Conservation (phyloP, 2,888 invertebrate species). For the Atrina japonica region DNA sequence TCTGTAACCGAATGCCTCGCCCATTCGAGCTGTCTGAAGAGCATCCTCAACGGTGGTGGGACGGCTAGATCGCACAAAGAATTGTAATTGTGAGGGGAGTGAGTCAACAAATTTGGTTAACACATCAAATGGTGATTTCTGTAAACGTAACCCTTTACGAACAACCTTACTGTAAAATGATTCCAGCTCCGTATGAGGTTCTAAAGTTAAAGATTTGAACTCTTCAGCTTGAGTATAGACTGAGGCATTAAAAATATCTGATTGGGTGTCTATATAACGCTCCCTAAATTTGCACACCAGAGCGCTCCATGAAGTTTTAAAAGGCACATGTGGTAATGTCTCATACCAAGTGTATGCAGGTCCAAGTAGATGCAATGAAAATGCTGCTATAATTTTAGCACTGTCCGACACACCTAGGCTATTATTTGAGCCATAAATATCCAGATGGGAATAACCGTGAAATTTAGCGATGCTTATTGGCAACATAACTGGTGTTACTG, state of each 20-base stretch:
- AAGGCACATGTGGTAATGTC: neutral
- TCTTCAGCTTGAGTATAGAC: neutral
- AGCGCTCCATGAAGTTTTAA: neutral
- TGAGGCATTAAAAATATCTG: too few relatives aligned
- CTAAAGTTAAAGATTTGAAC: too few relatives aligned
- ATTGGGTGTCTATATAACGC: too few relatives aligned
- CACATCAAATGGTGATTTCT: constrained; percentile 20
- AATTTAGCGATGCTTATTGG: too few relatives aligned
- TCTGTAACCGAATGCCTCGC: constrained; percentile 15
- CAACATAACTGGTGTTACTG: too few relatives aligned
- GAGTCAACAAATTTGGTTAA: constrained; percentile 27
- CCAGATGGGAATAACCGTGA: too few relatives aligned
- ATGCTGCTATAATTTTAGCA: too few relatives aligned
- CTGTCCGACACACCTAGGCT: too few relatives aligned
- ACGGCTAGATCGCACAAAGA: constrained; percentile 5
- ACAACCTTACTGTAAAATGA: constrained; percentile 20
- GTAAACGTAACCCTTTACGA: neutral
- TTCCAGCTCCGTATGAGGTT: too few relatives aligned
- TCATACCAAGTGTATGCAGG: constrained; percentile 21
- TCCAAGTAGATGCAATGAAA: constrained; percentile 13
- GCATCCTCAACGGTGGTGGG: constrained; percentile 16
- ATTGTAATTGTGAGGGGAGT: constrained; percentile 18
- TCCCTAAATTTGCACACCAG: neutral
- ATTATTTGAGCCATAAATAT: too few relatives aligned
- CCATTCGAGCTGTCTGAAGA: constrained; percentile 12